Base-by-base conservation (phyloP, 2,888 invertebrate species). In the Epirrita christyi region DNA sequence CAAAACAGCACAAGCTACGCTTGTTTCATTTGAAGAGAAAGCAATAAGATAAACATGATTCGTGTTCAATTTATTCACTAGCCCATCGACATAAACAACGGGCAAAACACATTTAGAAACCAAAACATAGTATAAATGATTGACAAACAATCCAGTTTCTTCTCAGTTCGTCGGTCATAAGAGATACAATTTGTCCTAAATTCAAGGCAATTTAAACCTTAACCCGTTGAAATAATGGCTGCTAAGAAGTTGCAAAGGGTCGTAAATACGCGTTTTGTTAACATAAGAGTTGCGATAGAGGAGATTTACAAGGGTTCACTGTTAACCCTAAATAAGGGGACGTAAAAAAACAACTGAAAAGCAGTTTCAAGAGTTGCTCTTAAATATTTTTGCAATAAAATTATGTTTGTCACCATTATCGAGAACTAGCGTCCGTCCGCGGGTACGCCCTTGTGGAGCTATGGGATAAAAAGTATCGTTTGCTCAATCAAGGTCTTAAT, bases 261-360 rank as follows among this genome's bases (percentile, higher is more conserved):
- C 61, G 61, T 67, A 65, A 71, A 71, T 68, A 65, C 61, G 56
- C 55, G 68, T 73, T 74, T 53, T 73, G 76, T 72, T 75, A 75
- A 72, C 73, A 71, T 71, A 73, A 75, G 73, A 74, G 72, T 63
- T 67, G 63, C 73, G 70, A 77, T 80, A 73, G 67, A 71, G 71
- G 70, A 81, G 78, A 83, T 83, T 80, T 83, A 80, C 73, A 59
- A 72, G 71, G 80, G 78, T 78, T 71, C 72, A 72, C 72, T 62
- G 44, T 43, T 52, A 59, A 54, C 56, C 60, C 46, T 63, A 60
- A 60, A 54, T 59, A 55, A 61, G 42, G 54, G 56, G 58, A 58
- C 49, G 55, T 21, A 52, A 43, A 60, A 61, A 63, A 63, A 60
- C 60, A 54, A 60, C 37, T 41, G 44, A 55, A 55, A 44, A 49